Base-by-base conservation (phyloP, 2,797 vertebrate genomes). In the Poliocrania exsul region DNA sequence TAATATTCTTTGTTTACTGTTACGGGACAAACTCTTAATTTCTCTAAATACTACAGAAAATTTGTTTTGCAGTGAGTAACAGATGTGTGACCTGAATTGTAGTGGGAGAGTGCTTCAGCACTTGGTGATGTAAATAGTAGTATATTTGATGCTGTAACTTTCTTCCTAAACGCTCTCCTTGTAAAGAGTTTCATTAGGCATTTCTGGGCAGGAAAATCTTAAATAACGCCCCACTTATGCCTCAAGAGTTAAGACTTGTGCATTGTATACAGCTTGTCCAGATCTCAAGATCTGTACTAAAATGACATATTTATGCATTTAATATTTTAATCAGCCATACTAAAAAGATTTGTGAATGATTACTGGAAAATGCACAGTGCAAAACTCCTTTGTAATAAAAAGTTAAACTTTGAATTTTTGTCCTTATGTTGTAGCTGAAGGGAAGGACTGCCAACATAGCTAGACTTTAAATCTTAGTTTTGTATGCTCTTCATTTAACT, bases 241-340 rank as follows among this genome's bases (percentile, higher is more conserved):
- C 37, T 73, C 44, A 77, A 40, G 64, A 62, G 24, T 69, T 79
- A 58, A 0, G 44, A 87, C 65, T 81, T 75, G 44, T 79, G 47
- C 58, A 5, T 81, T 96, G 9, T 65, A 10, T 81, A 42, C 26
- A 90, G 40, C 31, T 92, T 88, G 58, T 77, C 87, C 65, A 91
- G 71, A 92, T 72, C 24, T 37, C 77, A 86, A 56, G 72, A 61
- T 81, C 94, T 92, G 49, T 80, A 57, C 61, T 70, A 84, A 90
- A 93, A 35, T 69, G 71, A 5, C 16, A 58, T 57, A 75, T 85
- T 67, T 77, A 31, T 40, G 13, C 54, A 88, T 79, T 88, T 71
- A 66, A 12, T 81, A 71, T 56, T 86, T 91, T 71, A 35, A 49
- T 79, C 28, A 67, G 14, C 23, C 31, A n/a, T 65, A 67, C 69